Base-by-base conservation (phyloP, 2,113 vertebrate genomes). In the Trematomus loennbergii region DNA sequence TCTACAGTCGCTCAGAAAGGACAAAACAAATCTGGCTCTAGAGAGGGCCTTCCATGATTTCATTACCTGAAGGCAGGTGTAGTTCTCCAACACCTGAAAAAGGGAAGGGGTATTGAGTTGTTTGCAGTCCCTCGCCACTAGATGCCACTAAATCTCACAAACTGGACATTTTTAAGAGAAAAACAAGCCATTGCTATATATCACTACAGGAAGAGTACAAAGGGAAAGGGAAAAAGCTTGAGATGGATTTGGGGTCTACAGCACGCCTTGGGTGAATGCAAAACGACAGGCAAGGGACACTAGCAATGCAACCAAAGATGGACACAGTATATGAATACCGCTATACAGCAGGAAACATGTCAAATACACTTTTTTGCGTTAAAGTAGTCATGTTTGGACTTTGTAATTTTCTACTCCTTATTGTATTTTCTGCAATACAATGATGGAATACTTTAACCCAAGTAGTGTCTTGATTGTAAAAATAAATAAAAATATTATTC, bases 401-500 rank as follows among this genome's bases (percentile, higher is more conserved):
- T 76, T 76, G 25, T 58, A 79, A 48, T 79, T 75, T 78, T 59
- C 43, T 74, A 54, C n/a, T 68, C 3, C 22, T 69, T 87, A 69
- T 86, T 77, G 72, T 80, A 45, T 80, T 80, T 74, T 74, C 36
- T 9, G 36, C 25, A 74, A 50, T 72, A 36, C 33, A 53, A 66
- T 18, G 9, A 50, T 72, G 64, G 49, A 68, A 70, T 77, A 48
- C 48, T 15, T 59, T 12, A 52, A 71, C 33, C 53, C 0, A 80
- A 74, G 40, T 71, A 61, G 61, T 82, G 58, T 55, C 76, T 90
- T 91, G 82, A 76, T 82, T 89, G 58, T 81, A 52, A 85, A 82
- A 93, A 93, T 91, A 90, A 91, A 93, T 92, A 90, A 91, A 93
- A 83, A 68, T 65, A 66, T 72, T 79, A 73, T 79, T 80, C 71